phyloP scores from a whole-genome alignment of 2,888 invertebrate species.

The Euzophera pinguis region DNA sequence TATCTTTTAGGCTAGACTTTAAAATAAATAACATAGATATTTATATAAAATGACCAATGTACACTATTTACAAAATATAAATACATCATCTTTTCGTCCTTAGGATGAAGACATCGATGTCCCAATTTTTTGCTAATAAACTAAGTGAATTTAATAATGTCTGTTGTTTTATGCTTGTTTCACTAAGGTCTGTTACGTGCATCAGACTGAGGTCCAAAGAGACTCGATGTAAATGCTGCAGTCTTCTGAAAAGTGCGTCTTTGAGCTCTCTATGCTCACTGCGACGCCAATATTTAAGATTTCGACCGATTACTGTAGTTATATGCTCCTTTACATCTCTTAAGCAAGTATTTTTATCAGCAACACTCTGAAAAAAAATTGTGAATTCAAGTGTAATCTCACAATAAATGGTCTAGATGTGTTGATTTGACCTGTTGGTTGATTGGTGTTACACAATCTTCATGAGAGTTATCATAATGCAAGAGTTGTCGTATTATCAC shows the following conservation, averaged over 20 bases:
- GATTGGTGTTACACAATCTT: too few relatives aligned
- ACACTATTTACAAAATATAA: slow-evolving; percentile 66
- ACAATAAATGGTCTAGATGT: too few relatives aligned
- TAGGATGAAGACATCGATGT: slow-evolving; percentile 49
- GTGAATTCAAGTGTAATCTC: neutral
- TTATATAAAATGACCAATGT: slow-evolving; percentile 61
- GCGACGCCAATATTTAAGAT: slow-evolving; percentile 76
- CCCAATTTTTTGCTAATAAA: slow-evolving; percentile 53
- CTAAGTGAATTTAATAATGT: slow-evolving; percentile 45
- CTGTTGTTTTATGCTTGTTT: slow-evolving; percentile 39
- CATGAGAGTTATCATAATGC: too few relatives aligned
- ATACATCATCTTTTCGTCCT: slow-evolving; percentile 37
- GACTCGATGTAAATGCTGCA: slow-evolving; percentile 60
- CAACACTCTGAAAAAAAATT: slow-evolving; percentile 45
- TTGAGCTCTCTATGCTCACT: slow-evolving; percentile 45
- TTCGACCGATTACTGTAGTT: slow-evolving; percentile 67
- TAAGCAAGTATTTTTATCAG: slow-evolving; percentile 66
- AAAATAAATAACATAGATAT: slow-evolving; percentile 62
- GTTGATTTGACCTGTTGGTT: too few relatives aligned
- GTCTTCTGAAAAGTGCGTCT: slow-evolving; percentile 54
- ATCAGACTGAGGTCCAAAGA: slow-evolving; percentile 58
- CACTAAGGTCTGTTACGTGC: slow-evolving; percentile 52
- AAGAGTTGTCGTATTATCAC: too few relatives aligned
- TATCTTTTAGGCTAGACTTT: slow-evolving; percentile 43
- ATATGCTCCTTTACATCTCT: slow-evolving; percentile 73